Conservation (phyloP, 2,113 vertebrate species). For the Poicephalus gulielmi region DNA sequence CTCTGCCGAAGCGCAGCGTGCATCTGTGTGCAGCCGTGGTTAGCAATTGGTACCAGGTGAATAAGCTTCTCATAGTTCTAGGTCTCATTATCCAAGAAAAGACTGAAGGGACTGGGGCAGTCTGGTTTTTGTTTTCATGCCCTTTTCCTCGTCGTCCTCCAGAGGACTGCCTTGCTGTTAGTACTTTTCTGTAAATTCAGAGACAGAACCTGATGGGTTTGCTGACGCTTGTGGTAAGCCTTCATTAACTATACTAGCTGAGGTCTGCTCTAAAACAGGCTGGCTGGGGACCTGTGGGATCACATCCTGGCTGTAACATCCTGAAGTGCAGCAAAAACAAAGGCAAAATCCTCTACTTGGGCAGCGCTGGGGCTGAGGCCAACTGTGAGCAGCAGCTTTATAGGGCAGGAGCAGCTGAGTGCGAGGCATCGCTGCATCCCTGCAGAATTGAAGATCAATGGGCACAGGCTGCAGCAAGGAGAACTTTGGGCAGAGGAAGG, state of each 20-base stretch:
- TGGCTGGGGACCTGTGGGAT: neutral
- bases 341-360: neutral
- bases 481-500: neutral
- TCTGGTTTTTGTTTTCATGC: accelerated
- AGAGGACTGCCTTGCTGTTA: neutral
- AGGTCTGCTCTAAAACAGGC: neutral
- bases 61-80: neutral
- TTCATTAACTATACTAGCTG: neutral
- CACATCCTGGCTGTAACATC: neutral
- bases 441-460: neutral
- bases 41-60: too few species aligned
- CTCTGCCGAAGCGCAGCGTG: accelerated
- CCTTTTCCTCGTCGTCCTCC: neutral
- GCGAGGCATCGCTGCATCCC: neutral
- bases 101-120: neutral
- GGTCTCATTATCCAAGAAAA: neutral
- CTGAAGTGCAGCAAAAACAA: neutral
- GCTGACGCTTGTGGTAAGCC: neutral
- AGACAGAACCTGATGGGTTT: neutral
- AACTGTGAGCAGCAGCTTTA: neutral
- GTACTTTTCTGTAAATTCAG: neutral
- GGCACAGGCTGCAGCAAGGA: neutral
- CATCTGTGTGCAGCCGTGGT: neutral
- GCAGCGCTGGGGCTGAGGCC: neutral
- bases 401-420: neutral